Evolutionary conservation across 2,113 vertebrate species (phyloP).

Genomic region (Nibea albiflora): DNA sequence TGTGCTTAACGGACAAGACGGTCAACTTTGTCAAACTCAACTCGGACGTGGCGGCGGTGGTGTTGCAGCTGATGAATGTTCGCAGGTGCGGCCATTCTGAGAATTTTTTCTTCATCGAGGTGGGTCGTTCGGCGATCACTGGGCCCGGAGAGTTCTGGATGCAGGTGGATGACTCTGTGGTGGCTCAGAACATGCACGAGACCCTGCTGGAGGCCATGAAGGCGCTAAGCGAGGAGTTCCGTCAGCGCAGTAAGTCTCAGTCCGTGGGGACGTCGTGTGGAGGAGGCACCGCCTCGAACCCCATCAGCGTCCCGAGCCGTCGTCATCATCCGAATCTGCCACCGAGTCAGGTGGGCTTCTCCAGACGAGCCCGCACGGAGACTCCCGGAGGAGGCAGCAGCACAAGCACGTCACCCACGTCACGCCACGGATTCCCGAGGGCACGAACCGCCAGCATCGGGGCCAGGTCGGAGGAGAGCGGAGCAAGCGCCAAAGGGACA

Average conservation of each 20-base stretch:
- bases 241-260: conserved; percentile 86
- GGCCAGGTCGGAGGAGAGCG: conserved; percentile 80
- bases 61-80: conserved; percentile 89
- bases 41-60: conserved; percentile 85
- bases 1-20: conserved; percentile 88
- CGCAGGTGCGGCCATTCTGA: conserved; percentile 88
- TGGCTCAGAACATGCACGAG: conserved; percentile 90
- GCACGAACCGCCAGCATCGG: conserved; percentile 85
- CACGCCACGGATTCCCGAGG: conserved; percentile 80
- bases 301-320: conserved; percentile 83
- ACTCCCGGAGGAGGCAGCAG: conserved; percentile 82
- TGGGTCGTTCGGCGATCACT: conserved; percentile 85
- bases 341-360: conserved; percentile 82
- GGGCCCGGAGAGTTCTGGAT: conserved; percentile 90
- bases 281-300: conserved; percentile 85
- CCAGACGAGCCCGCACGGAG: conserved; percentile 84
- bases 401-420: conserved; percentile 84
- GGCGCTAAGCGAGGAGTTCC: conserved; percentile 87
- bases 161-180: conserved; percentile 87
- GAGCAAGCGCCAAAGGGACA: conserved; percentile 71
- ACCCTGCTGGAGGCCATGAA: conserved; percentile 90
- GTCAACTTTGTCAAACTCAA: conserved; percentile 87
- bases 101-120: conserved; percentile 90
- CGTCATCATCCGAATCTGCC: conserved; percentile 80
- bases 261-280: conserved; percentile 83